Evolutionary conservation across 1,140 invertebrate species (phyloP).

Genomic region (Sarcophaga bullata): DNA sequence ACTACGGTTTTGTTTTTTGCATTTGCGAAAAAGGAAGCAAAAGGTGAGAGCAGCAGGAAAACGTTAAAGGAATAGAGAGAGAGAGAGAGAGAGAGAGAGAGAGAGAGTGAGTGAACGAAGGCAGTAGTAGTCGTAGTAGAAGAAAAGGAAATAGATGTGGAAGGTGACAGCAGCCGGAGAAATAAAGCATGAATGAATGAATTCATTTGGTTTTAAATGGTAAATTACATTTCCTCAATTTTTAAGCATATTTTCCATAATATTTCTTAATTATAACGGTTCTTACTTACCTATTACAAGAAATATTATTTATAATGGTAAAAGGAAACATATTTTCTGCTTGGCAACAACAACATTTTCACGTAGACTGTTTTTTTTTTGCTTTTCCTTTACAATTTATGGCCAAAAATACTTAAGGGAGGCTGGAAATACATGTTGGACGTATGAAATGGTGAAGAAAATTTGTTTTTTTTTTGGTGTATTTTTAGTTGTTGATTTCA

Average conservation of each 20-base stretch:
- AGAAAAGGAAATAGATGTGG: slow-evolving; percentile 2
- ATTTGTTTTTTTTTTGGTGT: too few relatives aligned
- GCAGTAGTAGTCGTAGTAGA: background rate
- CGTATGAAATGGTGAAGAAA: too few relatives aligned
- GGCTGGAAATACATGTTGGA: background rate
- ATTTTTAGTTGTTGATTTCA: too few relatives aligned
- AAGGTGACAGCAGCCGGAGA: background rate
- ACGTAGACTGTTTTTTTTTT: background rate
- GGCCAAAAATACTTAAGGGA: background rate
- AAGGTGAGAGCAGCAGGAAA: background rate
- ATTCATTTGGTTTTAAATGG: slow-evolving; percentile 9
- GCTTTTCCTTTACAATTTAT: background rate
- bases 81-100: too few relatives aligned
- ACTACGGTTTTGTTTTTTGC: too few relatives aligned
- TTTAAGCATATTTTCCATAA: slow-evolving; percentile 34
- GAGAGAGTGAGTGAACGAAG: too few relatives aligned
- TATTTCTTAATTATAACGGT: slow-evolving; percentile 35
- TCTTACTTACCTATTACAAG: background rate
- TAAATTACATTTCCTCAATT: slow-evolving; percentile 34
- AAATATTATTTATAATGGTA: slow-evolving; percentile 20
- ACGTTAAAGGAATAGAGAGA: background rate
- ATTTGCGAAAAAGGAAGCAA: background rate
- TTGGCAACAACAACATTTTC: background rate
- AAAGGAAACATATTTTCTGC: slow-evolving; percentile 38
- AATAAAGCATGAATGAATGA: background rate